These are phyloP conservation scores for Sitophilus oryzae DNA, from an alignment of 1,140 invertebrate genomes.

Conservation along the genomic window DNA sequence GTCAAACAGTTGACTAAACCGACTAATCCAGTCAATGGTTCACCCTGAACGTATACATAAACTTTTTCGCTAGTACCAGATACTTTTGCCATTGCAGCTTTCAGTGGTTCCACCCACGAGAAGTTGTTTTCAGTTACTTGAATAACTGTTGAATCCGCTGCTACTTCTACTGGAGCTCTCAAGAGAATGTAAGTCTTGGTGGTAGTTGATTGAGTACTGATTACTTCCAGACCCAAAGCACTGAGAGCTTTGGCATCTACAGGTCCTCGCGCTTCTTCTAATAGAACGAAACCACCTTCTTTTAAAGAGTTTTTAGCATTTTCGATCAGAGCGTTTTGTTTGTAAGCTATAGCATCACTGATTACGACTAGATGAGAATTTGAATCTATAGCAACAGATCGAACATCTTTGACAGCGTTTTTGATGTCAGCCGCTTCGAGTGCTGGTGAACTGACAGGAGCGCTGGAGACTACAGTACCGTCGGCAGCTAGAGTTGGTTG, in stretches of 20 bases:
- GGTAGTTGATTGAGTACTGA: conserved; percentile 53
- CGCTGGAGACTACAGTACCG: conserved; percentile 47
- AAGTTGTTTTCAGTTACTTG: conserved; percentile 63
- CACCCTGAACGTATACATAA: conserved; percentile 63
- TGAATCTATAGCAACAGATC: conserved; percentile 51
- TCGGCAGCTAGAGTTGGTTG: conserved; percentile 64
- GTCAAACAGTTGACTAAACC: conserved; percentile 87
- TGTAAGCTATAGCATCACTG: conserved; percentile 54
- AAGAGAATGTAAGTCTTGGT: conserved; percentile 57
- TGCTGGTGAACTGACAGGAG: conserved; percentile 44
- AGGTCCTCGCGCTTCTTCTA: conserved; percentile 61
- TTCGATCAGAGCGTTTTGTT: conserved; percentile 47
- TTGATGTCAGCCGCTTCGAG: conserved; percentile 54
- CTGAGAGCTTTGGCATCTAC: conserved; percentile 47
- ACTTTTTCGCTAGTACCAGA: conserved; percentile 56
- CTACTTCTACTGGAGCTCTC: conserved; percentile 46
- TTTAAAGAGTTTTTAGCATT: conserved; percentile 60
- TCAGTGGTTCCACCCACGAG: conserved; percentile 76
- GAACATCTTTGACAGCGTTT: conserved; percentile 50
- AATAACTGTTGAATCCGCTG: conserved; percentile 49
- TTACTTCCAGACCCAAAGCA: conserved; percentile 45
- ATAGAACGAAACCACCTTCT: conserved; percentile 67
- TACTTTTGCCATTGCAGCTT: conserved; percentile 58
- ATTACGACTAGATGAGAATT: conserved; percentile 61
- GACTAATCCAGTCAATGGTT: conserved; percentile 68